These are phyloP conservation scores for Pharmacophagus antenor DNA, from an alignment of 2,888 invertebrate species.

Conservation along the genomic window DNA sequence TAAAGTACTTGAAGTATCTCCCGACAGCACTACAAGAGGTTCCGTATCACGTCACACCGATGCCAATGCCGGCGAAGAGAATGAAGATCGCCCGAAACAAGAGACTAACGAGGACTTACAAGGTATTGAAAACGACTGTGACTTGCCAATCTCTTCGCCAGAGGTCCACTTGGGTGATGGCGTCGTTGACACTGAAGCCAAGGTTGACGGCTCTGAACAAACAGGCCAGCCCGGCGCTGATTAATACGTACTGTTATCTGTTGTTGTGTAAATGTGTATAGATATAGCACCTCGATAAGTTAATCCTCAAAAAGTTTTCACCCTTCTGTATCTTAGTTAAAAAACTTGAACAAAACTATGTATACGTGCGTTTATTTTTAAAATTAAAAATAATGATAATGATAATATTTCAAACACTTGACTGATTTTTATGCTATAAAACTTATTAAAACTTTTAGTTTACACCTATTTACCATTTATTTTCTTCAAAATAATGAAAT, in stretches of 20 bases:
- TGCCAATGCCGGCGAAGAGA: too few relatives aligned
- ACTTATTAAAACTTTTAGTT: too few relatives aligned
- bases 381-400: too few relatives aligned
- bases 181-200: not conserved
- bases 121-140: not conserved
- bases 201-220: not conserved
- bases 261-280: conserved; percentile 20
- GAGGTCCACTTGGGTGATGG: not conserved
- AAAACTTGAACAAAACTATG: not conserved
- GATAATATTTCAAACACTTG: too few relatives aligned
- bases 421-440: too few relatives aligned
- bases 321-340: not conserved
- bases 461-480: not conserved
- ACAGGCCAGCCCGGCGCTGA: not conserved
- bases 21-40: not conserved
- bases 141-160: not conserved
- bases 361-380: too few relatives aligned
- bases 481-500: not conserved
- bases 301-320: not conserved
- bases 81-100: not conserved
- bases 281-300: not conserved
- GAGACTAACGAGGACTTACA: not conserved
- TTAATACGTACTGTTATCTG: not conserved
- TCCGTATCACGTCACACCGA: not conserved
- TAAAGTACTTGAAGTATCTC: not conserved